Evolutionary conservation across 35 echinoderm and acorn worm genomes (phyloP).

Genomic region (Lytechinus variegatus): DNA sequence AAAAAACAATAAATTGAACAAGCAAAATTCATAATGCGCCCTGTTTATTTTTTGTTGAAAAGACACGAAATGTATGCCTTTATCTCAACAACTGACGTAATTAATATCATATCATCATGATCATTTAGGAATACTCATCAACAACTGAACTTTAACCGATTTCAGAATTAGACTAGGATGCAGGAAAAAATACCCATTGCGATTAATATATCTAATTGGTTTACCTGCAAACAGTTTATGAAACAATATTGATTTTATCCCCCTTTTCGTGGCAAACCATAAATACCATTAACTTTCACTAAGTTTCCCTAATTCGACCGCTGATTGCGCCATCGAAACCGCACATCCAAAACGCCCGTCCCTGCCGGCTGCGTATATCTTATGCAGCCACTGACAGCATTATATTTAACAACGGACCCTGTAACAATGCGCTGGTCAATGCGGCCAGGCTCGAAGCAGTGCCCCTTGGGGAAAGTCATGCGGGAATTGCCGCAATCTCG

Average conservation of each 20-base stretch:
- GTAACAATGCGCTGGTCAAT: background rate
- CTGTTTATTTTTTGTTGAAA: no score
- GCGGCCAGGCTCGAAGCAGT: background rate
- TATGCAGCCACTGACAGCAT: background rate
- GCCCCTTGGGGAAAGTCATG: background rate
- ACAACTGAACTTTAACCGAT: no score
- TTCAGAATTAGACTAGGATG: no score
- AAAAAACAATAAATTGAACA: no score
- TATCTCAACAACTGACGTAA: background rate
- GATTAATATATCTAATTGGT: no score
- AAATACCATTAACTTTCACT: background rate
- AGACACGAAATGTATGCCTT: no score
- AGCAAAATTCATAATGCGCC: no score
- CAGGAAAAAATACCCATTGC: no score
- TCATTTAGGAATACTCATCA: background rate
- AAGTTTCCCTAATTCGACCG: background rate
- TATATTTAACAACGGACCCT: background rate
- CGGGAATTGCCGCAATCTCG: background rate
- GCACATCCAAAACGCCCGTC: background rate
- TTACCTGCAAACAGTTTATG: no score
- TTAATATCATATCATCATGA: no score
- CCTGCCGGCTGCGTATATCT: background rate
- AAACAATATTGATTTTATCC: background rate
- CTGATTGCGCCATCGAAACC: background rate
- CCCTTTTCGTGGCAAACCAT: background rate